Evolutionary conservation across 1,140 invertebrate species (phyloP).

Genomic region (Drosophila guanche): DNA sequence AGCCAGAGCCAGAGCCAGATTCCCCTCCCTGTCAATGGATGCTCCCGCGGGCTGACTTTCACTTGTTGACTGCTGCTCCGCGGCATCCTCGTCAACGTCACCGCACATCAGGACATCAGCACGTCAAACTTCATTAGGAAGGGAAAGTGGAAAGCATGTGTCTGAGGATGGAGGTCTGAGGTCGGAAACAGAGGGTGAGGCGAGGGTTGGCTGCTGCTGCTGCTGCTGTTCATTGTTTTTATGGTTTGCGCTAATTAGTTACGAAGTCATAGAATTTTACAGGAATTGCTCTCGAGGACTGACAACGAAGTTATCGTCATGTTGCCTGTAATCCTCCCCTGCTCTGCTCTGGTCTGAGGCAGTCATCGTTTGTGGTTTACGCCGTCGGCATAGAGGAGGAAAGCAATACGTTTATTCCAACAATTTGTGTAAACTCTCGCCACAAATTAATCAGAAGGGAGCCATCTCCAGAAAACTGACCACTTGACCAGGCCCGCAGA

Average conservation of each 20-base stretch:
- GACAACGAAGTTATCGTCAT: slow-evolving; percentile 62
- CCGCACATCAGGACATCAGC: slow-evolving; percentile 62
- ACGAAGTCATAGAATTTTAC: slow-evolving; percentile 82
- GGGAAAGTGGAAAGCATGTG: slow-evolving; percentile 37
- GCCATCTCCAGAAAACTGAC: slow-evolving; percentile 20
- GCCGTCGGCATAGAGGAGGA: neutral
- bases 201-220: slow-evolving; percentile 36
- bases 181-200: neutral
- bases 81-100: slow-evolving; percentile 52
- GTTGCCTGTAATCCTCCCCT: slow-evolving; percentile 12
- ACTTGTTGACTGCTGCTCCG: slow-evolving; percentile 65
- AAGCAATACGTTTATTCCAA: neutral
- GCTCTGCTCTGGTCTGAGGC: slow-evolving; percentile 27
- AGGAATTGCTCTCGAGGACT: slow-evolving; percentile 68
- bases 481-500: slow-evolving; percentile 25
- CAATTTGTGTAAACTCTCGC: slow-evolving; percentile 14
- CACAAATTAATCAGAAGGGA: slow-evolving; percentile 40
- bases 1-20: slow-evolving; percentile 19
- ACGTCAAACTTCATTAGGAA: slow-evolving; percentile 77
- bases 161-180: neutral
- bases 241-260: slow-evolving; percentile 83
- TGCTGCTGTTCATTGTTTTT: slow-evolving; percentile 76
- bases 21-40: slow-evolving; percentile 11
- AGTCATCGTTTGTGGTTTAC: slow-evolving; percentile 53
- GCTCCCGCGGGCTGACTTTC: slow-evolving; percentile 60